phyloP scores from a whole-genome alignment of 1,140 invertebrate species.

The Trichomalopsis sarcophagae region DNA sequence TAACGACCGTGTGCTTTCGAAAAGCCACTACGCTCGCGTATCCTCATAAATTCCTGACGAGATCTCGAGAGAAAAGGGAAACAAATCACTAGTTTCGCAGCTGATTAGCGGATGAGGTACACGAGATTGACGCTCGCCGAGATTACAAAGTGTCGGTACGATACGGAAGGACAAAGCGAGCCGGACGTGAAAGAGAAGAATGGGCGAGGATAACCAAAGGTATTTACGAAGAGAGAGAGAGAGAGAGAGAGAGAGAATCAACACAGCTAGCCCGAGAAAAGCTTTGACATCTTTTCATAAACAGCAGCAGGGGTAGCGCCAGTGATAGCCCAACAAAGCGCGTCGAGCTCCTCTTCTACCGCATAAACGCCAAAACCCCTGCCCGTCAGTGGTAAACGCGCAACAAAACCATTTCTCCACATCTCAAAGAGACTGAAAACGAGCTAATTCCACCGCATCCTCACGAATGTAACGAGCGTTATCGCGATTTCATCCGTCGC shows the following conservation, averaged over 20 bases:
- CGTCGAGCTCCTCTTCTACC: background rate
- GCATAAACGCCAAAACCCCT: background rate
- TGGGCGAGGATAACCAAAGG: too few species aligned
- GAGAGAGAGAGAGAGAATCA: too few species aligned
- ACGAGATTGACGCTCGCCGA: too few species aligned
- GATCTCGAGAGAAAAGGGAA: too few species aligned
- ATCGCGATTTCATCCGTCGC: too few species aligned
- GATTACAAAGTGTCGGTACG: too few species aligned
- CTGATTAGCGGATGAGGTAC: too few species aligned
- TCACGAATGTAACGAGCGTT: background rate
- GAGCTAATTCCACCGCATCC: background rate
- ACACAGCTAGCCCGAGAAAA: background rate
- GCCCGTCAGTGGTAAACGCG: background rate
- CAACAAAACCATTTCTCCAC: background rate
- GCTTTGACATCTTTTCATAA: background rate
- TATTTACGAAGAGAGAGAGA: too few species aligned
- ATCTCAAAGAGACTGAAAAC: background rate
- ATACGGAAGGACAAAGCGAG: background rate
- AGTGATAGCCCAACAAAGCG: background rate
- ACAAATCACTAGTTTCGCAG: too few species aligned
- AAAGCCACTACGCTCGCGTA: background rate
- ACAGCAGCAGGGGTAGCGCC: background rate
- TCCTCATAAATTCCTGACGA: too few species aligned
- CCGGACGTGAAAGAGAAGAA: background rate
- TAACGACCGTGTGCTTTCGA: background rate